Percentiles rank a stretch among this genome's conserved stretches.
Evolutionary conservation across 2,888 invertebrate genomes (phyloP).

Genomic region (Arctia plantaginis): DNA sequence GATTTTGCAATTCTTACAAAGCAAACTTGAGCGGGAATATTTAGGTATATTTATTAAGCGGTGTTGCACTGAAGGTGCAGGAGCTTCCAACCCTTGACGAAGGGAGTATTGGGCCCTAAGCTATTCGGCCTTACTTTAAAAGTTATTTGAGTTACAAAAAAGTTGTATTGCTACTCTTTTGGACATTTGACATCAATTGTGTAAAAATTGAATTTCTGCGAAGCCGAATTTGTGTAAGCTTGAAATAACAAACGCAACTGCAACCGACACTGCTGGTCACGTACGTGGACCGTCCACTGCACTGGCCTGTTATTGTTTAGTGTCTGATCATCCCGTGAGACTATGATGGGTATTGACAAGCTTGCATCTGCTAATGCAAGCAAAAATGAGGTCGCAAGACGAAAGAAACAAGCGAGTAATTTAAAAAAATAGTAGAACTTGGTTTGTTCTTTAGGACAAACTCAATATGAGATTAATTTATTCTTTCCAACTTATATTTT

Average conservation of each 20-base stretch:
- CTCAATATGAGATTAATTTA: not conserved
- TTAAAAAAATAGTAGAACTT: not conserved
- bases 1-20: no score
- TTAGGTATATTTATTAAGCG: no score
- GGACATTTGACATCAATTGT: conserved; percentile 22
- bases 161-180: conserved; percentile 18
- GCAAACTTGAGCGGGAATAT: no score
- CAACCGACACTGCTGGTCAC: conserved; percentile 36
- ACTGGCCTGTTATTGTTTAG: conserved; percentile 39
- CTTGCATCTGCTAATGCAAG: conserved; percentile 80
- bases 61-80: no score
- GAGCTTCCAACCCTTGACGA: no score
- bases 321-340: conserved; percentile 62
- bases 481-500: no score
- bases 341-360: conserved; percentile 55
- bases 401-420: conserved; percentile 31
- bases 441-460: not conserved
- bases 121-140: no score
- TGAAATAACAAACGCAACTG: conserved; percentile 77
- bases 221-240: conserved; percentile 56
- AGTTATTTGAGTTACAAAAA: no score
- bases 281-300: conserved; percentile 9
- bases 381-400: conserved; percentile 51
- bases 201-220: conserved; percentile 44
- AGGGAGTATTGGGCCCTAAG: no score